Base-by-base conservation (phyloP, 2,797 vertebrate genomes). In the Hyperoplus immaculatus region DNA sequence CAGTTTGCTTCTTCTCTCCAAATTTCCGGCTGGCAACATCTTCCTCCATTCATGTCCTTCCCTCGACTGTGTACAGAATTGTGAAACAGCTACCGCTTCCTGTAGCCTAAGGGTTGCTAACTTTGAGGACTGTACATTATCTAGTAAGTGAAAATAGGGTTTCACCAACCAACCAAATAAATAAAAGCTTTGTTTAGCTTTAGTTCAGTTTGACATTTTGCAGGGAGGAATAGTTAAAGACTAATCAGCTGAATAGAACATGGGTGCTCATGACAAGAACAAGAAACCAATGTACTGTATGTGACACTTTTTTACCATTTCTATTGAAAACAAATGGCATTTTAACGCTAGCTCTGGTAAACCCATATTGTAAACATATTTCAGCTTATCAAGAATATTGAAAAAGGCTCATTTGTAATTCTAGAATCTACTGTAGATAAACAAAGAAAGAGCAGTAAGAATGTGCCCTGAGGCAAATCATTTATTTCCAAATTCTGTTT, bases 141-240 rank as follows among this genome's bases (percentile, higher is more conserved):
- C 36, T 36, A 3, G 5, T 3, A n/a, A 67, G 21, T 54, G 18
- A 42, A 72, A 66, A 67, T n/a, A 18, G 1, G 12, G 16, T 21
- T 54, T 45, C 4, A 65, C 6, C 29, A 29, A 29, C 16, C 41
- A 29, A 57, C 63, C 3, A 69, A 8, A 47, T 5, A 9, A 58
- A 55, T 5, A 47, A 8, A 3, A 45, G 6, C 4, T 47, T 57
- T 18, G 9, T 41, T 56, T 65, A 11, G 11, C 15, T 47, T 8
- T 6, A 56, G 12, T 76, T 81, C 38, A 61, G n/a, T 16, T 5
- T 41, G 13, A 57, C 29, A 39, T 70, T 67, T 51, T 36, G 15
- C 39, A 49, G 3, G 7, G 18, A 51, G 9, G 1, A 49, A 49
- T 13, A 1, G 6, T 7, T 7, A 45, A 45, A 53, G 1, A 53